Evolutionary conservation across 2,888 invertebrate genomes (phyloP).

Genomic region (Tetragonula carbonaria): DNA sequence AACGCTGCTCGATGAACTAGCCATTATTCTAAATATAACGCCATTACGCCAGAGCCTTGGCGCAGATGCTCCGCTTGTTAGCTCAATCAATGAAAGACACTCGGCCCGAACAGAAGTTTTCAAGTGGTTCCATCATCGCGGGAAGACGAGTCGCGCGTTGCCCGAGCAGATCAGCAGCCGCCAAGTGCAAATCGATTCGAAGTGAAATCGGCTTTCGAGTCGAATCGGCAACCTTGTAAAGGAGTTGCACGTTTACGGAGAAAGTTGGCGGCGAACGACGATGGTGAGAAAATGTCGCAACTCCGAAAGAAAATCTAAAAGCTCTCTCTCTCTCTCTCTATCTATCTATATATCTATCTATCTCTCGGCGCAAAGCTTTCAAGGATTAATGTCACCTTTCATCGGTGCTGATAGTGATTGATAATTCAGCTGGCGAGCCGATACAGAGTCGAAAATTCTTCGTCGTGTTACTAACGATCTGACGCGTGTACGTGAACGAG

Average conservation of each 20-base stretch:
- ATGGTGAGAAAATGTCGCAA: slow-evolving; percentile 28
- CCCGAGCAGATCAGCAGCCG: slow-evolving; percentile 16
- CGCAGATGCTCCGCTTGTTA: slow-evolving; percentile 13
- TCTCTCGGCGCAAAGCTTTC: not conserved
- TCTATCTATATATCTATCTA: too few species aligned
- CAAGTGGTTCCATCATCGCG: slow-evolving; percentile 27
- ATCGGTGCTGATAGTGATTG: slow-evolving; percentile 30
- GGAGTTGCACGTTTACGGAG: slow-evolving; percentile 33
- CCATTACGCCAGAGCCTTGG: not conserved
- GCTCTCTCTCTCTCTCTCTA: not conserved
- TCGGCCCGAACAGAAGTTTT: slow-evolving; percentile 26
- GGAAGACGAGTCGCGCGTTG: not conserved
- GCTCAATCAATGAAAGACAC: slow-evolving; percentile 34
- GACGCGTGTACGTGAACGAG: not conserved
- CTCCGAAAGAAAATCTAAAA: slow-evolving; percentile 32
- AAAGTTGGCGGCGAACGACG: slow-evolving; percentile 13
- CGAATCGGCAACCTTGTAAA: slow-evolving; percentile 10
- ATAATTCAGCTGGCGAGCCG: slow-evolving; percentile 15
- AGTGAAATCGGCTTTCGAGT: slow-evolving; percentile 35
- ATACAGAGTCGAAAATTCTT: not conserved
- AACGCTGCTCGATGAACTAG: not conserved
- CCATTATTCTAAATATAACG: slow-evolving; percentile 6
- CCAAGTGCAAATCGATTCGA: slow-evolving; percentile 45
- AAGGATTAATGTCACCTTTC: slow-evolving; percentile 52
- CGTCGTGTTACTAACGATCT: not conserved